Base-by-base conservation (phyloP, 2,113 vertebrate species). In the Cardinalis cardinalis region DNA sequence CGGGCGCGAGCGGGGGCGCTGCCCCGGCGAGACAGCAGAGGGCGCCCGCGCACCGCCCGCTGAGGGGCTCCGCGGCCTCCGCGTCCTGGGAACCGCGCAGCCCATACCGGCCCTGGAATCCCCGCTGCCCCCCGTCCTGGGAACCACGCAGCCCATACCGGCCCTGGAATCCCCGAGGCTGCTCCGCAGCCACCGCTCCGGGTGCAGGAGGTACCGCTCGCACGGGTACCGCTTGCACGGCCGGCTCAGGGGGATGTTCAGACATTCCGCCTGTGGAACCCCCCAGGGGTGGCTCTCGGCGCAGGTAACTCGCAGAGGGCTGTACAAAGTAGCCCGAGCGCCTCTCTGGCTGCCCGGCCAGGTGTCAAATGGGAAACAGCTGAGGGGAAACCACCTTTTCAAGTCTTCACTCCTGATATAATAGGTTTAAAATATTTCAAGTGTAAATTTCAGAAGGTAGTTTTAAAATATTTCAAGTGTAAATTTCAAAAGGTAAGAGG, bases 181-280 rank as follows among this genome's bases (percentile, higher is more conserved):
- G 15, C 9, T 18, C 14, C 48, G 0, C 26, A 20, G 18, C 7
- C 20, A 2, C 17, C 11, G 11, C 3, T 28, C 6, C 11, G 20
- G 32, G 14, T 5, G 38, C 46, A 23, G n/a, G 23, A 59, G 55
- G 5, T n/a, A 17, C 13, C 6, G 6, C n/a, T 28, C 11, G 43
- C 52, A 2, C 13, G 12, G 38, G 38, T 38, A 11, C 14, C 6
- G 6, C n/a, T 28, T 13, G 43, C 52, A 2, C 13, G 12, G 7
- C 9, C 9, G 29, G 32, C 63, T 17, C 32, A 2, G 9, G 55
- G 32, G 32, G 1, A 32, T 2, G 8, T 12, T 15, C n/a, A 2
- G 32, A 1, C 14, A 1, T 6, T 15, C 8, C 12, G 38, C n/a
- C 43, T 2, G 36, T 7, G 64, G 18, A 18, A 3, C 7, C 1